These are phyloP conservation scores for Diorhabda sublineata DNA, from an alignment of 1,140 invertebrate species.

Conservation along the genomic window DNA sequence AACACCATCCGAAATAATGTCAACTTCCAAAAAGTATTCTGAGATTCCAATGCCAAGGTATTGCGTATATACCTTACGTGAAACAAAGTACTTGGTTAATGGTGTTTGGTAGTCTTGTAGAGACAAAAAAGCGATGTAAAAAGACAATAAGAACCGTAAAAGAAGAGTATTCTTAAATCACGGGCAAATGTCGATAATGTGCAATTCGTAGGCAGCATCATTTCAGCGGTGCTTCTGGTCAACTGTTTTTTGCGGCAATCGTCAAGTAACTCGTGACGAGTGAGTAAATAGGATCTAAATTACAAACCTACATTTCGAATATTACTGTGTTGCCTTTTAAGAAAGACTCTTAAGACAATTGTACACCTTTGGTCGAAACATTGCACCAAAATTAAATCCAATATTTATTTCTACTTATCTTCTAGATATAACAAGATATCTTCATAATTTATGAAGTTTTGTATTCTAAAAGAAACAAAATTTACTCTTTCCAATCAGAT, in stretches of 20 bases:
- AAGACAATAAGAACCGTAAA: slow-evolving; percentile 20
- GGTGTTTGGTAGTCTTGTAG: slow-evolving; percentile 18
- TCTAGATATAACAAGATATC: no score
- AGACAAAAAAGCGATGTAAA: slow-evolving; percentile 15
- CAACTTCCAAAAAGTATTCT: slow-evolving; percentile 9
- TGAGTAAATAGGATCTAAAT: slow-evolving; percentile 33
- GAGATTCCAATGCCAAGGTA: slow-evolving; percentile 1
- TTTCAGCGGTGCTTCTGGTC: slow-evolving; percentile 20
- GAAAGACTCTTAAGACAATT: slow-evolving; percentile 5
- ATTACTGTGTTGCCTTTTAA: slow-evolving; percentile 28
- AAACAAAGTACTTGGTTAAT: slow-evolving; percentile 15
- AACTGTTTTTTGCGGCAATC: slow-evolving; percentile 26
- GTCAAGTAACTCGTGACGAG: slow-evolving; percentile 28
- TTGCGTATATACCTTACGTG: slow-evolving; percentile 5
- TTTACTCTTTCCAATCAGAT: no score
- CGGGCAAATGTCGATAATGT: slow-evolving; percentile 14
- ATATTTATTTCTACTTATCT: no score
- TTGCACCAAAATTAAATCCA: background rate
- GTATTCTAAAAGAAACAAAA: no score
- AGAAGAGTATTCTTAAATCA: slow-evolving; percentile 21
- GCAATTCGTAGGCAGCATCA: slow-evolving; percentile 26
- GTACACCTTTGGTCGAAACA: background rate
- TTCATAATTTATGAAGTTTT: no score
- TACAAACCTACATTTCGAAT: slow-evolving; percentile 35
- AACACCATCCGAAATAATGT: no score